phyloP scores from a whole-genome alignment of 1,140 invertebrate species.

The Hyphantria cunea region DNA sequence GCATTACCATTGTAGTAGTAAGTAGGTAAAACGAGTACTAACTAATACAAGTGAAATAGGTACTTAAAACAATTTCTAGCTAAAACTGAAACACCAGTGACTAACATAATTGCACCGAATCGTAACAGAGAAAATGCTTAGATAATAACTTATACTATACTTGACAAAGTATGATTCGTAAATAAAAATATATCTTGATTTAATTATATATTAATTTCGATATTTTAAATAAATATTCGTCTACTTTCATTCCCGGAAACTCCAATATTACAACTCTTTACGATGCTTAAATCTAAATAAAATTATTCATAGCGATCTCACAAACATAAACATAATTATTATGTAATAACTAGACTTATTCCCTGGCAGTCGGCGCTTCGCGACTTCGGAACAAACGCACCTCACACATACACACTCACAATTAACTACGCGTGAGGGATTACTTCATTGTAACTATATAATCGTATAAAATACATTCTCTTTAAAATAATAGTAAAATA shows the following conservation, averaged over 20 bases:
- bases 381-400: slow-evolving; percentile 5
- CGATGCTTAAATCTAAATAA: slow-evolving; percentile 44
- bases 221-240: slow-evolving; percentile 60
- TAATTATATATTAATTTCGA: slow-evolving; percentile 66
- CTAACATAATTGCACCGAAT: slow-evolving; percentile 73
- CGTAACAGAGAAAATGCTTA: slow-evolving; percentile 65
- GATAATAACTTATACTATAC: slow-evolving; percentile 42
- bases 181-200: slow-evolving; percentile 45
- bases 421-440: slow-evolving; percentile 43
- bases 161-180: slow-evolving; percentile 44
- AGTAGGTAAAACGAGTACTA: slow-evolving; percentile 39
- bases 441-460: slow-evolving; percentile 54
- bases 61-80: slow-evolving; percentile 38
- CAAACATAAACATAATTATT: slow-evolving; percentile 38
- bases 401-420: slow-evolving; percentile 3
- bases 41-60: slow-evolving; percentile 43
- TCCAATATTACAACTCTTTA: slow-evolving; percentile 32
- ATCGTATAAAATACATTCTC: slow-evolving; percentile 40
- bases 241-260: slow-evolving; percentile 45
- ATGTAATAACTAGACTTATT: slow-evolving; percentile 25
- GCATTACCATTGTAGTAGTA: slow-evolving; percentile 36
- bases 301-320: slow-evolving; percentile 46
- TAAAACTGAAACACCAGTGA: slow-evolving; percentile 52
- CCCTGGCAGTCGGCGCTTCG: slow-evolving; percentile 4
- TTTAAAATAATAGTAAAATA: slow-evolving; percentile 55